phyloP scores from a whole-genome alignment of 2,797 vertebrate genomes.

The Oreortyx pictus region DNA sequence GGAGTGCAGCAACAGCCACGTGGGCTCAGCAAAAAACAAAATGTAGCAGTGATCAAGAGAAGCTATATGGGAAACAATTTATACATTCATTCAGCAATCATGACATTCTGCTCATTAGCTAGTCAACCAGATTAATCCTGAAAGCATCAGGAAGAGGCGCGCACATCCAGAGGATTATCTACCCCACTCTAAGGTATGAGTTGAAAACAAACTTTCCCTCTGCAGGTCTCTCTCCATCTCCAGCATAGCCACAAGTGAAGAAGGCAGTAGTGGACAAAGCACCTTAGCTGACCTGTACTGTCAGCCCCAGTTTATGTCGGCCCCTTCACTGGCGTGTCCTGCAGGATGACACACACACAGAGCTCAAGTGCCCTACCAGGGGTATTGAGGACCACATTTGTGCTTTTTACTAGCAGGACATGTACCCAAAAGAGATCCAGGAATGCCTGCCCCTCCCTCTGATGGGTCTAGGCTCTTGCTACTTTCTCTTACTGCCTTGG shows the following conservation, averaged over 20 bases:
- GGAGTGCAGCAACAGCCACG: background rate
- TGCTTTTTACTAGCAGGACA: background rate
- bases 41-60: background rate
- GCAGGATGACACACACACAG: background rate
- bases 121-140: background rate
- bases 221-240: background rate
- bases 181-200: background rate
- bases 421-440: background rate
- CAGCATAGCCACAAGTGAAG: background rate
- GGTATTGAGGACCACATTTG: background rate
- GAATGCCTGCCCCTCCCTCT: background rate
- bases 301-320: accelerated
- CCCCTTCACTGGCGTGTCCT: background rate
- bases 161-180: background rate
- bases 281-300: background rate
- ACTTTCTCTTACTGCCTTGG: background rate
- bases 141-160: background rate
- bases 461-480: accelerated
- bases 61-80: background rate
- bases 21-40: background rate
- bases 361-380: background rate
- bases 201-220: background rate
- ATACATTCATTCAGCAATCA: background rate
- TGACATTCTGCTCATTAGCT: background rate
- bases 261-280: background rate